phyloP scores from a whole-genome alignment of 2,888 invertebrate genomes.

The Acleris laterana region DNA sequence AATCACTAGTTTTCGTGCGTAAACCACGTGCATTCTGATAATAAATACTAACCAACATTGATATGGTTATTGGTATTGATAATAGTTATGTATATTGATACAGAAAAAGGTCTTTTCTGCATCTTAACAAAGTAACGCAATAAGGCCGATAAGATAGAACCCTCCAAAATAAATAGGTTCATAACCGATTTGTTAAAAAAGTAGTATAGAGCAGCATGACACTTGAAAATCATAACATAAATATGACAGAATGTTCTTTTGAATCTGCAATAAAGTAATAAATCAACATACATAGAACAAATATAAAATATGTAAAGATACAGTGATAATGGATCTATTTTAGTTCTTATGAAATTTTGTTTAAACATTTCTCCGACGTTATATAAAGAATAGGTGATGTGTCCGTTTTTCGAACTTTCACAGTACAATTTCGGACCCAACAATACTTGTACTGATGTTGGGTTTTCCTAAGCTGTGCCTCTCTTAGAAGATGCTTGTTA shows the following conservation, averaged over 20 bases:
- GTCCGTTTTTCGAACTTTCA: slow-evolving; percentile 1
- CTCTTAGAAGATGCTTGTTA: slow-evolving; percentile 2
- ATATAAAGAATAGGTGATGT: background rate
- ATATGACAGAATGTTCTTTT: too few relatives aligned
- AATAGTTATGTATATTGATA: background rate
- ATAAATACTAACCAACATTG: background rate
- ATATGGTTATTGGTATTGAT: background rate
- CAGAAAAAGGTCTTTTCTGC: background rate
- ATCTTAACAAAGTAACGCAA: background rate
- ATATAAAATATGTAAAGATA: background rate
- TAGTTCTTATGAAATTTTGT: too few relatives aligned
- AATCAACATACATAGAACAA: background rate
- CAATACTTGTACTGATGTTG: background rate
- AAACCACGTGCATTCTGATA: slow-evolving; percentile 9
- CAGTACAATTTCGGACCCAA: slow-evolving; percentile 7
- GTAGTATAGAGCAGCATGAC: too few relatives aligned
- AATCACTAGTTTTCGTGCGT: too few relatives aligned
- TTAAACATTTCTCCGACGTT: background rate
- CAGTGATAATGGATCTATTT: too few relatives aligned
- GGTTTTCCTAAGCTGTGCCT: background rate
- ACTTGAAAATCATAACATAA: too few relatives aligned
- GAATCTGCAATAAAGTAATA: background rate
- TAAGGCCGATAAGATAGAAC: too few relatives aligned
- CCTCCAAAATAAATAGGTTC: too few relatives aligned
- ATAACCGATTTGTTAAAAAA: too few relatives aligned